A percentile compares a stretch with the other conserved stretches of the same genome.
phyloP scores from a whole-genome alignment of 2,797 vertebrate genomes.

The Tokudaia muenninki region DNA sequence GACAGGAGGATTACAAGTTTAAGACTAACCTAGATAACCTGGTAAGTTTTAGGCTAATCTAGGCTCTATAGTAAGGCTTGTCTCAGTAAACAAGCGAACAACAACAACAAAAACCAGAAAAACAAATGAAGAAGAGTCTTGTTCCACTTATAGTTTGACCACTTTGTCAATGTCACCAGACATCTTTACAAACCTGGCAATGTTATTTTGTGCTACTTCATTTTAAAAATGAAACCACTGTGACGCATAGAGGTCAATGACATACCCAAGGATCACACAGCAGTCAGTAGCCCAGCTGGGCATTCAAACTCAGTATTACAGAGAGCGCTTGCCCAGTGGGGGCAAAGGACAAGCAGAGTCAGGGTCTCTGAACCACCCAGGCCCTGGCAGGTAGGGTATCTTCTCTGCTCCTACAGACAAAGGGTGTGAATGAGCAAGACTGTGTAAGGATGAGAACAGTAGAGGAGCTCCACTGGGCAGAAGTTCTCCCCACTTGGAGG shows the following conservation, averaged over 20 bases:
- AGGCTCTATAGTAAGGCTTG: not conserved
- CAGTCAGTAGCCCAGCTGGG: not conserved
- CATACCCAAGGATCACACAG: not conserved
- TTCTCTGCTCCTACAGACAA: not conserved
- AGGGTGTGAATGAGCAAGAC: not conserved
- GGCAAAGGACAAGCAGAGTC: not conserved
- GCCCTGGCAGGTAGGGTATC: no score
- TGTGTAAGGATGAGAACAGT: not conserved
- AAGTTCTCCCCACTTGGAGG: not conserved
- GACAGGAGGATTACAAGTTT: not conserved
- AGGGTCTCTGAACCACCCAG: not conserved
- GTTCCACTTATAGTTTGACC: not conserved
- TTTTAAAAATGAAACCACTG: not conserved
- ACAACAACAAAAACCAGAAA: not conserved
- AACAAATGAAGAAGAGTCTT: not conserved
- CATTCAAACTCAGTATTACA: not conserved
- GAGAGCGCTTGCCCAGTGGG: not conserved
- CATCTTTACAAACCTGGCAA: not conserved
- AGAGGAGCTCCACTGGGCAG: not conserved
- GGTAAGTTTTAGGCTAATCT: not conserved
- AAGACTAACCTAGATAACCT: not conserved
- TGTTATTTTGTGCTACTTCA: not conserved
- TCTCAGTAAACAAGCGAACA: not conserved
- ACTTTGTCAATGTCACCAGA: not conserved
- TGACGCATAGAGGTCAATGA: not conserved